Evolutionary conservation across 2,113 vertebrate species (phyloP).

Genomic region (Brienomyrus brachyistius): DNA sequence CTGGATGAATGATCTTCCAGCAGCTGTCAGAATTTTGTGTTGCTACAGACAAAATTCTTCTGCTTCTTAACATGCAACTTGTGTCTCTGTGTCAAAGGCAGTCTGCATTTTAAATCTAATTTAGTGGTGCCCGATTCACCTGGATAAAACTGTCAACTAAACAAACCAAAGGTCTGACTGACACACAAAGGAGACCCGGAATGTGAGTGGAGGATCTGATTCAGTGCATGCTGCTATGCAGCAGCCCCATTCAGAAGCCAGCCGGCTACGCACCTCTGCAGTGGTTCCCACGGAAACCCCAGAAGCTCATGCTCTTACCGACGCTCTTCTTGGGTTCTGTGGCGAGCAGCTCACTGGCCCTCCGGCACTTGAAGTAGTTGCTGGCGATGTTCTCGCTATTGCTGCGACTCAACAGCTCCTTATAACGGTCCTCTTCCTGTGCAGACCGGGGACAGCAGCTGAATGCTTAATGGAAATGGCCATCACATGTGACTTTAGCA

Average conservation of each 20-base stretch:
- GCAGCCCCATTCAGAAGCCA: background rate
- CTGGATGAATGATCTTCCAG: background rate
- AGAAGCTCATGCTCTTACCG: conserved; percentile 37
- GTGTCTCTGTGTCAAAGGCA: background rate
- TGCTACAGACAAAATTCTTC: background rate
- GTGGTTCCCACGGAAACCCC: background rate
- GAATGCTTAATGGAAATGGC: background rate
- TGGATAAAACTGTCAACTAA: background rate
- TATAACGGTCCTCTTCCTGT: conserved; percentile 73
- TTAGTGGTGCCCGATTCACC: background rate
- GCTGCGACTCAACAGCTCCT: conserved; percentile 70
- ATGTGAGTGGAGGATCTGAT: background rate
- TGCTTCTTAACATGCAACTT: background rate
- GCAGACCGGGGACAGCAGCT: background rate
- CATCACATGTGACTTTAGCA: background rate
- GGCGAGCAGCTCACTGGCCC: conserved; percentile 66
- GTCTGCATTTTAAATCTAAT: background rate
- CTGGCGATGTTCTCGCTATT: conserved; percentile 73
- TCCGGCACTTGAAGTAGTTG: conserved; percentile 71
- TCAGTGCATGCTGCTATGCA: background rate
- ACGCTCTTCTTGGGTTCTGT: conserved; percentile 45
- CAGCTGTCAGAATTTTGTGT: background rate
- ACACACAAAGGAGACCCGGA: background rate
- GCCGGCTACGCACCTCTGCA: background rate
- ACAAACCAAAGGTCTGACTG: background rate